Base-by-base conservation (phyloP, 1,140 invertebrate species). In the Campoletis sonorensis region DNA sequence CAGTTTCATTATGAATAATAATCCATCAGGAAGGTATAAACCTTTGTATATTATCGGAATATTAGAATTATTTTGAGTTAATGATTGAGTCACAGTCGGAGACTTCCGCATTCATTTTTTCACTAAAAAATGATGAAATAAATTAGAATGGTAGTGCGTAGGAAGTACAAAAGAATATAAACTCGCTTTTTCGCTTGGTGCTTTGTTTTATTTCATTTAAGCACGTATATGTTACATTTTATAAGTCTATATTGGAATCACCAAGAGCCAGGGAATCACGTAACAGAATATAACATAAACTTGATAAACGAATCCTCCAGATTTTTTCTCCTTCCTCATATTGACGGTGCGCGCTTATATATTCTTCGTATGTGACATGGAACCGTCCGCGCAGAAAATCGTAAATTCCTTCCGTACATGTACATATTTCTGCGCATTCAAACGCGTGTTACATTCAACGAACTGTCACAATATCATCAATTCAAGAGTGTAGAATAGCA, bases 401-500 rank as follows among this genome's bases (percentile, higher is more conserved):
- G 54, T n/a, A 58, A 21, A 1, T 58, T 23, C 54, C 18, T 58
- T 58, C 54, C 54, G 54, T 67, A 27, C 72, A 23, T 15, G 33
- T 58, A 10, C 7, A n/a, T n/a, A 23, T 7, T 75, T 45, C 37
- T n/a, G 37, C 37, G 37, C 37, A 37, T 37, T 4, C 10, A 37
- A n/a, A 54, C 23, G 26, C 15, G 13, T 26, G 15, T 15, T 26
- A 54, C 21, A 75, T 75, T 21, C 26, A 27, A 16, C n/a, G 49
- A 75, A 30, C 30, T 37, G 21, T 27, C 45, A 18, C 51, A 27
- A 5, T 33, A 49, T 77, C 18, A 54, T 79, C 79, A 81, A 82
- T 82, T 93, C 92, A 95, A 85, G 93, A 94, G 90, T 95, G 95
- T 45, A 99, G 94, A 86, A 99, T 98, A 72, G 95, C 94, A 91